Conservation (phyloP, 1,140 invertebrate genomes). For the Caenorhabditis latens region DNA sequence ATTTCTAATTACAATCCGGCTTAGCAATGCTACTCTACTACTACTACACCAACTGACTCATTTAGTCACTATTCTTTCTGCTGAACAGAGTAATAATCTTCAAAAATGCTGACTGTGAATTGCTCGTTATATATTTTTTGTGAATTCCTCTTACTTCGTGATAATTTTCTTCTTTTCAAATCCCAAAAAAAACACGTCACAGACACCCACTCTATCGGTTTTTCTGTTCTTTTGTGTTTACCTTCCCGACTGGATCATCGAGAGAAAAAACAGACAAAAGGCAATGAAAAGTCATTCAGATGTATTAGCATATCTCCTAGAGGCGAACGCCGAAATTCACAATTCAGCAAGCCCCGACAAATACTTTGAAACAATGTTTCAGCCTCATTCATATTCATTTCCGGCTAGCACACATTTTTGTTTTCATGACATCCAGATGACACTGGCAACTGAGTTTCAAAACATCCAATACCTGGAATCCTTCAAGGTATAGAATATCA, state of each 20-base stretch:
- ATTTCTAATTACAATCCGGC: not conserved
- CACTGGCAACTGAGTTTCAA: not conserved
- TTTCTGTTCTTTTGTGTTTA: not conserved
- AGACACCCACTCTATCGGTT: not conserved
- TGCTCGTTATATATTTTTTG: not conserved
- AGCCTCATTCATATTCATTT: conserved; percentile 10
- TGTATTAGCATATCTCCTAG: conserved; percentile 24
- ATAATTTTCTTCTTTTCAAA: not conserved
- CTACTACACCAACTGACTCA: not conserved
- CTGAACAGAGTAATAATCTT: not conserved
- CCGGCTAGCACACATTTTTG: not conserved
- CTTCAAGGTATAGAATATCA: conserved; percentile 6
- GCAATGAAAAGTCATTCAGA: not conserved
- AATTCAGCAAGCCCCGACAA: conserved; percentile 28
- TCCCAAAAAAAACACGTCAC: not conserved
- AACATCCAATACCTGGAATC: not conserved
- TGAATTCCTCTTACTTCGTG: not conserved
- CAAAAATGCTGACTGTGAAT: not conserved
- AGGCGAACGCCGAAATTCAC: not conserved
- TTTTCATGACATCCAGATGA: not conserved
- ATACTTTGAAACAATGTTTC: not conserved
- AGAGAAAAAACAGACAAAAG: not conserved
- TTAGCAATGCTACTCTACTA: not conserved
- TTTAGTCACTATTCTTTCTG: not conserved
- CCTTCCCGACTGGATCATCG: not conserved